These are phyloP conservation scores for Nephrotoma guestfalica DNA, from an alignment of 2,888 invertebrate genomes.

Conservation along the genomic window DNA sequence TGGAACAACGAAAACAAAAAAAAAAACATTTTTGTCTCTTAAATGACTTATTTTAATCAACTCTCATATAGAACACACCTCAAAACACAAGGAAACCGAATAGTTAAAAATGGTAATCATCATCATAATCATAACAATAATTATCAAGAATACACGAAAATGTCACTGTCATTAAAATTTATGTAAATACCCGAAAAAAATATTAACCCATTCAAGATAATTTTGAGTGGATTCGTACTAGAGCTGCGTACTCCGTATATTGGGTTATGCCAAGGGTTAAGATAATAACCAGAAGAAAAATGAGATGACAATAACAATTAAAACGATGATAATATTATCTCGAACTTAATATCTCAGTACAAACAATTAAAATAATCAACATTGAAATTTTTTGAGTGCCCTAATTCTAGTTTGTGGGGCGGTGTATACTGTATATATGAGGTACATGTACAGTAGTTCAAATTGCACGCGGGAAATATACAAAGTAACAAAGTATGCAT, in stretches of 20 bases:
- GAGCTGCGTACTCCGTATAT: not conserved
- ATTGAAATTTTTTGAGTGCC: not conserved
- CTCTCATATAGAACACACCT: not conserved
- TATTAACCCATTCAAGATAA: not conserved
- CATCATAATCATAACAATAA: not conserved
- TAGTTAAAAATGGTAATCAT: not conserved
- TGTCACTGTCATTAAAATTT: not conserved
- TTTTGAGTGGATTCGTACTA: not conserved
- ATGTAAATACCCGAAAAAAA: not conserved
- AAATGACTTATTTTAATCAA: not conserved
- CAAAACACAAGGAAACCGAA: not conserved
- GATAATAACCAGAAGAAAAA: not conserved
- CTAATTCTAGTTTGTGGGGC: not conserved
- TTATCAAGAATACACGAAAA: not conserved
- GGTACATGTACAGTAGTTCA: too few species aligned
- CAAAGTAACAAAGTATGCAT: too few species aligned
- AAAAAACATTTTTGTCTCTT: not conserved
- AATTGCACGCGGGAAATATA: too few species aligned
- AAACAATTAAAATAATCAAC: not conserved
- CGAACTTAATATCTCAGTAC: not conserved
- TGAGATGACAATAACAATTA: not conserved
- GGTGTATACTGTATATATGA: not conserved
- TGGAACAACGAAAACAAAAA: not conserved
- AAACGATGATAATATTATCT: not conserved
- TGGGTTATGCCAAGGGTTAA: not conserved